Percentiles rank a stretch among this genome's conserved stretches.
Conservation (phyloP, 2,797 vertebrate genomes). For the Enteromius fasciolatus region DNA sequence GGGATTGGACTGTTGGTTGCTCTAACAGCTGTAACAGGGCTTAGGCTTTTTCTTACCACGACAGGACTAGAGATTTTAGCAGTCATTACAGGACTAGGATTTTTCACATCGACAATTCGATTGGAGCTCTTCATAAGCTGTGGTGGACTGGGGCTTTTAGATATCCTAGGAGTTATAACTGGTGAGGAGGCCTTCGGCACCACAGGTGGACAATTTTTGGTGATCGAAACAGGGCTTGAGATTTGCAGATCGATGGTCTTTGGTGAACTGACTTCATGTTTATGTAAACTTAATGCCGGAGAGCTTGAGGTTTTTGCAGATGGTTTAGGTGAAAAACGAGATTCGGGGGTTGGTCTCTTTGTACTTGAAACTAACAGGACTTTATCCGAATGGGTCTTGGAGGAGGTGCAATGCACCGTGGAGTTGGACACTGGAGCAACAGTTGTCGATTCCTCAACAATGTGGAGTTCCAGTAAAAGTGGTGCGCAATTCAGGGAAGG, state of each 20-base stretch:
- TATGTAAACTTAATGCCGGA: conserved; percentile 35
- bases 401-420: background rate
- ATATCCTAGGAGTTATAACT: conserved; percentile 46
- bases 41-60: conserved; percentile 14
- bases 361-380: background rate
- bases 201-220: conserved; percentile 29
- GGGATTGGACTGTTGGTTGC: conserved; percentile 66
- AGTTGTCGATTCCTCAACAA: conserved; percentile 71
- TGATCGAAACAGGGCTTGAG: background rate
- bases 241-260: conserved; percentile 61
- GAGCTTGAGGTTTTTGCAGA: conserved; percentile 61
- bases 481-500: background rate
- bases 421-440: conserved; percentile 23
- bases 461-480: conserved; percentile 68
- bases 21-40: conserved; percentile 41
- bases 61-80: conserved; percentile 7
- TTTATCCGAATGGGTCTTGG: background rate
- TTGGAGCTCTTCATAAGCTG: conserved; percentile 24
- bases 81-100: background rate
- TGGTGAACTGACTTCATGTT: conserved; percentile 62
- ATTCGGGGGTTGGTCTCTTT: background rate
- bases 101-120: background rate
- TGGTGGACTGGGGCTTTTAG: conserved; percentile 55
- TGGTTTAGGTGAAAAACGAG: conserved; percentile 57
- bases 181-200: conserved; percentile 59